Base-by-base conservation (phyloP, 2,797 vertebrate species). In the Buphagus erythrorhynchus region DNA sequence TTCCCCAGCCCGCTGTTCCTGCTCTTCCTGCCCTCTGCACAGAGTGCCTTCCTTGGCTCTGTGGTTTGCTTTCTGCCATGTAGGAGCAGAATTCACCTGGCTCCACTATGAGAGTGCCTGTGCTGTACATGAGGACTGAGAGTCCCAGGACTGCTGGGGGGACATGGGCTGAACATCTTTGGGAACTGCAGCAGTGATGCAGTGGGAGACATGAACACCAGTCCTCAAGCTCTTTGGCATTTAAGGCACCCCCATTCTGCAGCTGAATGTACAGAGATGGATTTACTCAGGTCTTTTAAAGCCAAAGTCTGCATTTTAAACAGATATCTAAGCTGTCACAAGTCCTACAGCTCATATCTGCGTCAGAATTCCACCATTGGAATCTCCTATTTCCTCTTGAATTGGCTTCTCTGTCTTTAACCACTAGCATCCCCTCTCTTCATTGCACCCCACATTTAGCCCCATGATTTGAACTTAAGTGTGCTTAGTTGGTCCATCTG, bases 401-500 rank as follows among this genome's bases (percentile, higher is more conserved):
- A 61, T 17, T 79, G 63, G 11, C 40, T 94, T 85, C 55, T 71
- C 31, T 83, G n/a, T 91, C 48, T 82, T 85, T 61, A 69, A n/a
- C 19, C 24, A 22, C 22, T 46, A 46, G 45, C 16, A 66, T 93
- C 42, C 12, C 7, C 36, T 85, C 15, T 80, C 81, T 66, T 78
- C 35, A 45, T 42, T 75, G 43, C 28, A 65, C 18, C n/a, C 25
- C 55, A 62, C 17, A 33, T 68, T 93, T 79, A 87, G 33, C 42
- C 31, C 35, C 29, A 25, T 49, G 15, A 65, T 58, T 31, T 80
- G 62, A 84, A 74, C 8, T 80, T 74, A 5, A 9, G 9, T 69
- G 14, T 43, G 24, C 36, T 48, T 78, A 59, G 29, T 48, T 73
- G 24, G 43, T 66, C 51, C 28, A 6, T 62, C 55, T 58, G 46